A percentile compares a stretch with the other conserved stretches of the same genome.
phyloP scores from a whole-genome alignment of 2,113 vertebrate genomes.

The Seriola aureovittata region DNA sequence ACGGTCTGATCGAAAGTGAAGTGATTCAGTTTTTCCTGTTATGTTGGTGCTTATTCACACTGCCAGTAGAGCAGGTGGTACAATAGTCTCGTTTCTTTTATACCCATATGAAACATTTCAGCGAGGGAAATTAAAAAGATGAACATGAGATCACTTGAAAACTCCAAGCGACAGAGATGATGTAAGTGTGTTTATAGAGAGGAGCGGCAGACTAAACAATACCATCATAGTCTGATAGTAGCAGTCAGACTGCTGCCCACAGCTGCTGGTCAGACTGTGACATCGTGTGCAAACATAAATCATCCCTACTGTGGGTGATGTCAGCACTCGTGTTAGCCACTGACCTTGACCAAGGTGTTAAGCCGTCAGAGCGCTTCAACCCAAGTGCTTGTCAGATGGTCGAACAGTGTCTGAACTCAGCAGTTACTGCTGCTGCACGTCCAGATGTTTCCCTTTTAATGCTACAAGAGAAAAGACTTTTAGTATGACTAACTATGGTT shows the following conservation, averaged over 20 bases:
- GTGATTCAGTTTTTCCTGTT: slow-evolving; percentile 62
- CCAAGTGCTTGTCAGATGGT: neutral
- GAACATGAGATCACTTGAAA: slow-evolving; percentile 13
- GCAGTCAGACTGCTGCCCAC: slow-evolving; percentile 22
- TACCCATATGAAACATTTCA: slow-evolving; percentile 24
- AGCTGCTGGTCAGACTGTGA: slow-evolving; percentile 18
- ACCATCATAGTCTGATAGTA: slow-evolving; percentile 34
- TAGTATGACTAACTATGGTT: neutral
- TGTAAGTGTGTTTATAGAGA: slow-evolving; percentile 32
- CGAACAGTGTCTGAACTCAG: neutral
- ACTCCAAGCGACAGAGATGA: slow-evolving; percentile 10
- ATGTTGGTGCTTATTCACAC: slow-evolving; percentile 27
- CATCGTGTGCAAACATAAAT: slow-evolving; percentile 44
- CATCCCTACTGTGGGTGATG: slow-evolving; percentile 29
- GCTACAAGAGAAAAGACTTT: no score
- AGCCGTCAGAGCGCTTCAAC: slow-evolving; percentile 11
- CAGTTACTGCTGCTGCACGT: neutral
- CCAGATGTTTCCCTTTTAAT: neutral
- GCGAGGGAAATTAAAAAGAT: slow-evolving; percentile 17
- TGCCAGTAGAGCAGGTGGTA: slow-evolving; percentile 14
- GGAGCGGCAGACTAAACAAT: slow-evolving; percentile 58
- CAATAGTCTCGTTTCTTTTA: slow-evolving; percentile 17
- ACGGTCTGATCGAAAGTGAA: slow-evolving; percentile 58
- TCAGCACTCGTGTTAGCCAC: slow-evolving; percentile 27
- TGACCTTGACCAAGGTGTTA: slow-evolving; percentile 42